Evolutionary conservation across 2,797 vertebrate genomes (phyloP), one percentile per base, ranked within the genome.

Genomic region (Lacerta bilineata): DNA sequence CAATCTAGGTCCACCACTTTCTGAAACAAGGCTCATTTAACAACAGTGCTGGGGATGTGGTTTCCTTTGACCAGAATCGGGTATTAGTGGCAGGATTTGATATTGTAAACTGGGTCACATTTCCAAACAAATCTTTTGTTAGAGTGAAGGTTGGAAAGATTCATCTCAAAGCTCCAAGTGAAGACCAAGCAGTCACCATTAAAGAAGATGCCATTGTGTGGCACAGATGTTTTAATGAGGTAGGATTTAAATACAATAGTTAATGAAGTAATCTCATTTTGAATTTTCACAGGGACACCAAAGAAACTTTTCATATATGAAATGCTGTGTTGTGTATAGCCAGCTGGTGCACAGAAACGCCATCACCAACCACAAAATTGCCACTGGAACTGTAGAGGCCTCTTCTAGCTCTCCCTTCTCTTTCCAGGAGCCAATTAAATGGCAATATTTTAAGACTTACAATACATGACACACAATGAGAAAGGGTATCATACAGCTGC

Each of bases 1-100:
- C 17, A 50, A 46, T 71, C 29, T 68, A 83, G 82, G 8, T 71
- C 18, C 82, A 83, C 5, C 27, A 50, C 3, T 83, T 55, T 72
- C 68, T 83, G 10, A 46, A 46, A 55, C 68, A 20, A 5, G 29
- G 13, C 4, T 71, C 27, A 3, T 83, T 83, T 50, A 83, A 83
- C 68, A 83, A 83, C 68, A 83, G 66, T 72, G 82, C 41, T 72
- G 82, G 82, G 18, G 82, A 83, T 1, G 33, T 4, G 4, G 17
- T 83, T 83, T 83, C 29, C 41, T 83, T 83, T 72, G 66, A 83
- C 27, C 29, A n/a, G 8, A 71, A 83, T 50, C 41, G 68, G 41
- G 66, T 50, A 23, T 11, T 83, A 50, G 29, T 83, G 10, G 29
- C 43, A 23, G 66, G 29, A 83, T 55, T 33, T 55, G 68, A 83